A percentile compares a stretch with the other conserved stretches of the same genome.
Conservation (phyloP, 2,797 vertebrate species). For the Sebastes diploproa region DNA sequence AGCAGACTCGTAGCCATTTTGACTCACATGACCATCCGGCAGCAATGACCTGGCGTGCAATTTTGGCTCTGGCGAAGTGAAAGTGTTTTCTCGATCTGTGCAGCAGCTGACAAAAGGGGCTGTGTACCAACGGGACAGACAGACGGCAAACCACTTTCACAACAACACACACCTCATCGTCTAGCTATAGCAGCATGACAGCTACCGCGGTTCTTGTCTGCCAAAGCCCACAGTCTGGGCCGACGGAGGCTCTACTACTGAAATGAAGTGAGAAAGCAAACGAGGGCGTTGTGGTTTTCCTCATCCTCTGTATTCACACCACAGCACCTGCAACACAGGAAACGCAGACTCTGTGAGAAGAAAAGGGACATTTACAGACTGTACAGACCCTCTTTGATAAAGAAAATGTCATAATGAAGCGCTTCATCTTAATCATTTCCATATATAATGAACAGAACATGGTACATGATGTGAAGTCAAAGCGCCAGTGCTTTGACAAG, state of each 20-base stretch:
- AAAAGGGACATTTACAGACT: constrained; percentile 4
- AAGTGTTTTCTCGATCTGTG: constrained; percentile 23
- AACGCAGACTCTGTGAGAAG: constrained; percentile 37
- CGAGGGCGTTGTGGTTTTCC: constrained; percentile 49
- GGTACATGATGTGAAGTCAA: constrained; percentile 15
- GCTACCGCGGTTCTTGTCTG: constrained; percentile 34
- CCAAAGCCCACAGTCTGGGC: constrained; percentile 41
- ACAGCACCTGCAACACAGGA: constrained; percentile 57
- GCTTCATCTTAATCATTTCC: background rate
- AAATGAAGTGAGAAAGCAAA: constrained; percentile 44
- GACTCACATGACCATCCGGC: background rate
- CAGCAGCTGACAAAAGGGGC: constrained; percentile 41
- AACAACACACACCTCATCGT: constrained; percentile 68
- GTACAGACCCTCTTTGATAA: background rate
- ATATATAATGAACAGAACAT: constrained; percentile 25
- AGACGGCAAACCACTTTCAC: constrained; percentile 39
- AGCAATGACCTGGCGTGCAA: background rate
- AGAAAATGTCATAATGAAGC: background rate
- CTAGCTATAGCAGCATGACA: constrained; percentile 49
- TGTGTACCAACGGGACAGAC: constrained; percentile 33
- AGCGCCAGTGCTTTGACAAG: constrained; percentile 3
- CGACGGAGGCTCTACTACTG: constrained; percentile 10
- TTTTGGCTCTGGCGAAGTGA: constrained; percentile 38
- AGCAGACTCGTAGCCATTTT: constrained; percentile 1
- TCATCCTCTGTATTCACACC: constrained; percentile 28